These are phyloP conservation scores for Eremophila alpestris DNA, from an alignment of 2,797 vertebrate species.

Conservation along the genomic window DNA sequence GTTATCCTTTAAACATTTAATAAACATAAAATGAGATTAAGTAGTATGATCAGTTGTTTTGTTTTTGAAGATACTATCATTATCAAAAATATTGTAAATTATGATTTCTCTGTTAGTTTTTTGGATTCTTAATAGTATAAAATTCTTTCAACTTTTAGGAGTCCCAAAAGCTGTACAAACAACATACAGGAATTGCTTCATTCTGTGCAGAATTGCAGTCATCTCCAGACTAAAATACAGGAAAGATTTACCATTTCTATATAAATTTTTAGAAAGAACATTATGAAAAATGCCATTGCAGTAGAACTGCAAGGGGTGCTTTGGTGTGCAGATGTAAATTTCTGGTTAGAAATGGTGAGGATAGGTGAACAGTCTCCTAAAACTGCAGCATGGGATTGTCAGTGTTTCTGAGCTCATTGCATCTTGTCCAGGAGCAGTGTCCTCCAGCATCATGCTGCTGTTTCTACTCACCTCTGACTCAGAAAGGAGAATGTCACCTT, in stretches of 20 bases:
- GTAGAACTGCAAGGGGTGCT: background rate
- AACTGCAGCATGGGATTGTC: background rate
- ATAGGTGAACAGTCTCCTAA: background rate
- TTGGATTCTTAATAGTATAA: background rate
- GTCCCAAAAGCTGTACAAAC: background rate
- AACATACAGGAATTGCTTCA: background rate
- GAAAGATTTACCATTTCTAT: background rate
- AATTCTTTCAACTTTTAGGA: background rate
- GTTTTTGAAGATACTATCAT: background rate
- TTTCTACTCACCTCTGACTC: constrained; percentile 23
- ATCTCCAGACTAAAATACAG: background rate
- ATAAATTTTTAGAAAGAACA: background rate
- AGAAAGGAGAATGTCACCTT: constrained; percentile 15
- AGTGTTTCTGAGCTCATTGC: background rate
- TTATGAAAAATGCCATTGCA: background rate
- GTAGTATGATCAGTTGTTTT: background rate
- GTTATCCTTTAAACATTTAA: too few species aligned
- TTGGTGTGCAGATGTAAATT: background rate
- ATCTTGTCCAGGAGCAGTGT: background rate
- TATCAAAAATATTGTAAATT: background rate
- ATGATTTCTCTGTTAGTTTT: background rate
- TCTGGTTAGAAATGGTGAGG: background rate
- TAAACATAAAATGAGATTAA: too few species aligned
- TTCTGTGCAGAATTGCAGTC: background rate
- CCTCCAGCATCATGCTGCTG: background rate